Percentiles rank a stretch among this genome's conserved stretches.
These are phyloP conservation scores for Euwallacea similis DNA, from an alignment of 1,140 invertebrate species.

Conservation along the genomic window DNA sequence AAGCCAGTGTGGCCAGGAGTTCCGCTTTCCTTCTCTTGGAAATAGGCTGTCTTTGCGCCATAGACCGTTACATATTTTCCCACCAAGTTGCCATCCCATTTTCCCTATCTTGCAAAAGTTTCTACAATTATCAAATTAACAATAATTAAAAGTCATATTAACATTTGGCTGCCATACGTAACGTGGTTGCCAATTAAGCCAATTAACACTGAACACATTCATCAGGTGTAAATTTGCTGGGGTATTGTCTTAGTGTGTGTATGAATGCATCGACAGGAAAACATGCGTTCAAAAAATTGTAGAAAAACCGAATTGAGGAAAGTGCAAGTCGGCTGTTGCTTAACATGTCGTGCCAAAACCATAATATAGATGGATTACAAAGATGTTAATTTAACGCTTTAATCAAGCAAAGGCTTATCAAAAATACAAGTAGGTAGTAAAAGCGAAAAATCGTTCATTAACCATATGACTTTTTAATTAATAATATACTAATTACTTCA, in stretches of 20 bases:
- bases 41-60: background rate
- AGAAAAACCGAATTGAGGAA: background rate
- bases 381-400: too few species aligned
- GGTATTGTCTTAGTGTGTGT: background rate
- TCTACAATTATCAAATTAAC: conserved; percentile 4
- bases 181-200: background rate
- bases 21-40: background rate
- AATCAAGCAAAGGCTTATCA: background rate
- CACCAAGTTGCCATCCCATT: background rate
- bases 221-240: background rate
- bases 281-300: background rate
- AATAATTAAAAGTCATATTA: background rate
- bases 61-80: background rate
- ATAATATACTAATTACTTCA: background rate
- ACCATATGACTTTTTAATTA: conserved; percentile 13
- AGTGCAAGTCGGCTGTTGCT: background rate
- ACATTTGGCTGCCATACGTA: background rate
- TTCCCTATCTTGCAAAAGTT: background rate
- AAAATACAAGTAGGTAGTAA: background rate
- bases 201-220: background rate
- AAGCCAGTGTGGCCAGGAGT: background rate
- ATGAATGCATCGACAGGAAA: background rate
- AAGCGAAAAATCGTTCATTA: conserved; percentile 6
- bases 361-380: background rate
- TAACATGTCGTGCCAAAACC: background rate